Conservation (phyloP, 2,888 invertebrate genomes). For the Muschampia plurimacula region DNA sequence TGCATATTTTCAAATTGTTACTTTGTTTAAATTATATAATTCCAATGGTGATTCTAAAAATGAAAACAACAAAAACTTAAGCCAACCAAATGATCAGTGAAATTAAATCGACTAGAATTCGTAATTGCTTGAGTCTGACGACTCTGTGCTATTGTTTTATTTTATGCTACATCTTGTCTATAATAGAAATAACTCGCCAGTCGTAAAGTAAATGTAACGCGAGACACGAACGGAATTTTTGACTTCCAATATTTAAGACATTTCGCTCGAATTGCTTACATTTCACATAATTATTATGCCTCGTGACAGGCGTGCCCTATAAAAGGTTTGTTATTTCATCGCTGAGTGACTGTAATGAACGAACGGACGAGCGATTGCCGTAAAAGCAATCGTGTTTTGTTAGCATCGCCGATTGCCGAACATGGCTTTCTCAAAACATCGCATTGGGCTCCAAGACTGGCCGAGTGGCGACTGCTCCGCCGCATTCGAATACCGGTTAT, state of each 20-base stretch:
- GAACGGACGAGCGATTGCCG: slow-evolving; percentile 65
- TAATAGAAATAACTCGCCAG: slow-evolving; percentile 24
- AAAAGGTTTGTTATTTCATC: slow-evolving; percentile 57
- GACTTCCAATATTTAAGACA: slow-evolving; percentile 30
- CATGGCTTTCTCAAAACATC: slow-evolving; percentile 83
- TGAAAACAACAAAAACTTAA: background rate
- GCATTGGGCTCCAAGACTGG: slow-evolving; percentile 61
- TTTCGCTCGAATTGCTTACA: slow-evolving; percentile 38
- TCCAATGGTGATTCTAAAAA: background rate
- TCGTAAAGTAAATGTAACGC: slow-evolving; percentile 37
- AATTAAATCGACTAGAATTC: slow-evolving; percentile 26
- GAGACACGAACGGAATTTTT: slow-evolving; percentile 29
- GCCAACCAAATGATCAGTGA: slow-evolving; percentile 11
- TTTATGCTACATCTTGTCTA: slow-evolving; percentile 41
- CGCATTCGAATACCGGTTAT: slow-evolving; percentile 84
- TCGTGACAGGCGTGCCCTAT: slow-evolving; percentile 50
- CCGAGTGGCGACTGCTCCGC: slow-evolving; percentile 68
- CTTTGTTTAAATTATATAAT: background rate
- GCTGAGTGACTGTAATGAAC: slow-evolving; percentile 59
- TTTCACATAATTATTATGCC: slow-evolving; percentile 43
- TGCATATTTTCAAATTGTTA: background rate
- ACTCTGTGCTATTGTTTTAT: slow-evolving; percentile 41
- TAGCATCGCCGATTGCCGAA: slow-evolving; percentile 75
- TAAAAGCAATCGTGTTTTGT: slow-evolving; percentile 77
- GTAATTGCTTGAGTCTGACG: slow-evolving; percentile 30